These are phyloP conservation scores for Neoseiulus cucumeris DNA, from an alignment of 1,140 invertebrate genomes.

Conservation along the genomic window DNA sequence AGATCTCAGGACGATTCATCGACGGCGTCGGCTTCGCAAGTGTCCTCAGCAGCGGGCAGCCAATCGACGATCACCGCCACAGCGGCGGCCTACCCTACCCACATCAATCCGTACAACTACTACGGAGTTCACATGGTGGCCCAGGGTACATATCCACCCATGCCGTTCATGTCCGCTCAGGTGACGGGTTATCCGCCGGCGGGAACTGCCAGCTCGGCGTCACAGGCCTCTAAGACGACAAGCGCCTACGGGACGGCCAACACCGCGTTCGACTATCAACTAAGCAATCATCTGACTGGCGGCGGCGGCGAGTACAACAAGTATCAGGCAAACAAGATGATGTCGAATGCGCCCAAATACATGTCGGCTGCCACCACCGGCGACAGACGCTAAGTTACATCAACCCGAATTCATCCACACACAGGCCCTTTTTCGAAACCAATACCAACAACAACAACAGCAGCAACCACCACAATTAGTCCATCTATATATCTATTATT, in stretches of 20 bases:
- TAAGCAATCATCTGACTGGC: not conserved
- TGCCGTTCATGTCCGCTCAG: slow-evolving; percentile 10
- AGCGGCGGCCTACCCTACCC: slow-evolving; percentile 7
- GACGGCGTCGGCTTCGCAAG: not conserved
- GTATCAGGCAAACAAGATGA: slow-evolving; percentile 2
- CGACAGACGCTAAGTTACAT: not conserved
- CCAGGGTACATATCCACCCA: not conserved
- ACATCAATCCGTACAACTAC: not conserved
- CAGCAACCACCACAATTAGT: too few species aligned
- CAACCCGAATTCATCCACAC: too few species aligned
- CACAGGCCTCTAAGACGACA: not conserved
- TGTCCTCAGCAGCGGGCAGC: not conserved
- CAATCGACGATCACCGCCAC: slow-evolving; percentile 7
- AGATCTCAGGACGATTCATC: slow-evolving; percentile 5
- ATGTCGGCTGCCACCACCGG: not conserved
- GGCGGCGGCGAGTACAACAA: slow-evolving; percentile 1
- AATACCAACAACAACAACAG: too few species aligned
- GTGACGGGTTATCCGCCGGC: not conserved
- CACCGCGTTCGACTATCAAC: slow-evolving; percentile 1
- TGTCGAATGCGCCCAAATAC: not conserved
- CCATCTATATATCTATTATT: too few species aligned
- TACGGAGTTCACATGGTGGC: not conserved
- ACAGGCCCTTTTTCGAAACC: too few species aligned
- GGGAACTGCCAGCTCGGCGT: not conserved
- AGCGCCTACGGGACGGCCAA: not conserved